These are phyloP conservation scores for Hesperia comma DNA, from an alignment of 2,888 invertebrate genomes.

Conservation along the genomic window DNA sequence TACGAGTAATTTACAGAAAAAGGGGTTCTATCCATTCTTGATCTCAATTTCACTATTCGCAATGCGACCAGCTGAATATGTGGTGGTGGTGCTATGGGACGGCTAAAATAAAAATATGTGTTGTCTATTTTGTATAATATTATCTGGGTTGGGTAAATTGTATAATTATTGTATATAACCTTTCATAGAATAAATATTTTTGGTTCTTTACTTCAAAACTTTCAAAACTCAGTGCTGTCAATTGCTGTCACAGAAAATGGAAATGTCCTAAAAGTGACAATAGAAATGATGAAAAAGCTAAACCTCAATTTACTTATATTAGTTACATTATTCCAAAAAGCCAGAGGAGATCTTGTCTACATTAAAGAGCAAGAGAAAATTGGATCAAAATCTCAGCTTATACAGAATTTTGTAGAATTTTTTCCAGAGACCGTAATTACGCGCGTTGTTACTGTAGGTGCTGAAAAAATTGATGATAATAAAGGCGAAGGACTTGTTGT, in stretches of 20 bases:
- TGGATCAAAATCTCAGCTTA: conserved; percentile 46
- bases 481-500: conserved; percentile 48
- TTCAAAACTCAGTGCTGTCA: not conserved
- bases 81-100: too few species aligned
- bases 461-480: conserved; percentile 52
- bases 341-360: conserved; percentile 48
- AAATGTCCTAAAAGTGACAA: conserved; percentile 8
- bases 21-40: too few species aligned
- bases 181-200: too few species aligned
- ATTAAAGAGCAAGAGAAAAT: conserved; percentile 52
- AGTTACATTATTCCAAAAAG: conserved; percentile 50
- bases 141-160: too few species aligned
- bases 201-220: not conserved
- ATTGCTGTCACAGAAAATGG: conserved; percentile 5
- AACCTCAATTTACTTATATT: conserved; percentile 53
- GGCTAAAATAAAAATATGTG: too few species aligned
- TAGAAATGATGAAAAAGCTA: conserved; percentile 7
- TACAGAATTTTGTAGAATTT: conserved; percentile 51
- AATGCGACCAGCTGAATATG: too few species aligned
- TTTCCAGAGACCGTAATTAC: conserved; percentile 49
- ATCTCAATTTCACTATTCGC: too few species aligned
- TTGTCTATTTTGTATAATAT: too few species aligned
- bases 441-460: conserved; percentile 44
- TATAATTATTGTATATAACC: too few species aligned
- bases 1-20: too few species aligned